phyloP scores from a whole-genome alignment of 2,113 vertebrate genomes.

The Mirounga angustirostris region DNA sequence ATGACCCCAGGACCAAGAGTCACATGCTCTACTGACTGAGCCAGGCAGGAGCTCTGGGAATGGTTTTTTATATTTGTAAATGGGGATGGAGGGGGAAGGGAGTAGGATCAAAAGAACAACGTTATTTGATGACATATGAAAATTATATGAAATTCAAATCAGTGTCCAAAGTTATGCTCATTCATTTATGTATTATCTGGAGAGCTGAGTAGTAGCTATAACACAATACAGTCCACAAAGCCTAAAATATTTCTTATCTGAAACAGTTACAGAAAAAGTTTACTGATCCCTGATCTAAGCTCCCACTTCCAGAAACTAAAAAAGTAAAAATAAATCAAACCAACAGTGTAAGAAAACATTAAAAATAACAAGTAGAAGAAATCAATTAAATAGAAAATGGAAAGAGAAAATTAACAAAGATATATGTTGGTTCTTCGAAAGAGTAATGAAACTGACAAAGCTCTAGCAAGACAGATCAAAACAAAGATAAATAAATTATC shows the following conservation, averaged over 20 bases:
- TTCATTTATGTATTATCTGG: background rate
- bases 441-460: background rate
- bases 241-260: background rate
- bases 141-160: background rate
- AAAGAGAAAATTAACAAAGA: conserved; percentile 13
- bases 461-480: background rate
- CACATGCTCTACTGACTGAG: background rate
- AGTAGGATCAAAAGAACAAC: background rate
- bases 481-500: background rate
- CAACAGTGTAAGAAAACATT: background rate
- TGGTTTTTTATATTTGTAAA: background rate
- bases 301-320: background rate
- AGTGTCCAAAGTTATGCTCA: background rate
- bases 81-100: background rate
- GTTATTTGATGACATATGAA: background rate
- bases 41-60: background rate
- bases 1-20: background rate
- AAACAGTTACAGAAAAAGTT: background rate
- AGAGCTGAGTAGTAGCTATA: background rate
- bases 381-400: background rate
- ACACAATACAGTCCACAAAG: background rate
- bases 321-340: background rate
- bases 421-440: background rate
- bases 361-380: background rate
- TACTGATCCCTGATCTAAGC: background rate